phyloP scores from a whole-genome alignment of 2,113 vertebrate species.

The Protobothrops mucrosquamatus region DNA sequence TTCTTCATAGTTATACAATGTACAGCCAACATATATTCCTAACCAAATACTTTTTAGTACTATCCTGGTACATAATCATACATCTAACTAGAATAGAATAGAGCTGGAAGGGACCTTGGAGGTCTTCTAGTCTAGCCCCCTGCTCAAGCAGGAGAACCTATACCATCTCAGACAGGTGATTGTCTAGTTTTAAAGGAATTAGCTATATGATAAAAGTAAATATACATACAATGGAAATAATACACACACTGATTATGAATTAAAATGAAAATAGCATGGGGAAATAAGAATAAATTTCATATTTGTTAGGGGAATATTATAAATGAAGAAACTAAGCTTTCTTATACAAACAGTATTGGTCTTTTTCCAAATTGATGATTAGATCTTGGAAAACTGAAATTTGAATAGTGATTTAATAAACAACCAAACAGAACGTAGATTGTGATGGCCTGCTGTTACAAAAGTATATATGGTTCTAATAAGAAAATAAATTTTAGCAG shows the following conservation, averaged over 20 bases:
- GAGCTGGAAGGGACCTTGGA: no score
- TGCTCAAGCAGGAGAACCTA: no score
- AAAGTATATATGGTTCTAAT: not conserved
- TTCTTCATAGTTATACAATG: not conserved
- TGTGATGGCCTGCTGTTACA: not conserved
- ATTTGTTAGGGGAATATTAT: not conserved
- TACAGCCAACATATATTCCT: not conserved
- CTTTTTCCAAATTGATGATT: not conserved
- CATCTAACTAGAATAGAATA: not conserved
- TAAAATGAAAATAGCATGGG: not conserved
- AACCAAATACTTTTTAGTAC: not conserved
- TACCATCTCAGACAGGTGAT: no score
- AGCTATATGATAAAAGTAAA: not conserved
- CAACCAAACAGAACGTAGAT: not conserved
- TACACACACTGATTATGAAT: not conserved
- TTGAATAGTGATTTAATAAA: not conserved
- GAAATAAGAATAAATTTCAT: not conserved
- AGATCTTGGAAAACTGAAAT: not conserved
- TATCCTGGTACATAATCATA: not conserved
- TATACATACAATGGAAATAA: not conserved
- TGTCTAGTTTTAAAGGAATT: not conserved
- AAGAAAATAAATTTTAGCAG: not conserved
- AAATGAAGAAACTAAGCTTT: not conserved
- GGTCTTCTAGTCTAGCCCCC: no score
- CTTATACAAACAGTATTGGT: not conserved